Evolutionary conservation across 2,888 invertebrate genomes (phyloP).

Genomic region (Danaus chrysippus): DNA sequence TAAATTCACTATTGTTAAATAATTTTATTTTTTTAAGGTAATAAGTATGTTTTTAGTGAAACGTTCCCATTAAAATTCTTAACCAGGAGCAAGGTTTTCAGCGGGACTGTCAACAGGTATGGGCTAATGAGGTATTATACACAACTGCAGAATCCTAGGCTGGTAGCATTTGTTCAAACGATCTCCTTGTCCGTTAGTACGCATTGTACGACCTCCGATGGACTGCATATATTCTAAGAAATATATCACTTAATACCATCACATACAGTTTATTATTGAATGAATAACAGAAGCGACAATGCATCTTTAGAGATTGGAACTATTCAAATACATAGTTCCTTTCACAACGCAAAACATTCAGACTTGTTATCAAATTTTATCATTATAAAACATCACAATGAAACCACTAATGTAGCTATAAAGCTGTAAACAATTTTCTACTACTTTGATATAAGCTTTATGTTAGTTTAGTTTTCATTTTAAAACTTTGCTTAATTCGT

Average conservation of each 20-base stretch:
- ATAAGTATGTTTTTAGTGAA: not conserved
- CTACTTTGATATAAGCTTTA: constrained; percentile 19
- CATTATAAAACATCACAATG: constrained; percentile 31
- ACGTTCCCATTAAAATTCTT: constrained; percentile 2
- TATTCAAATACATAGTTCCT: constrained; percentile 18
- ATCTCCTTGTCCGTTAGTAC: constrained; percentile 16
- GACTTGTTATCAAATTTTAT: constrained; percentile 29
- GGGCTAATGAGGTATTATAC: constrained; percentile 73
- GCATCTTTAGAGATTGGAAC: constrained; percentile 12
- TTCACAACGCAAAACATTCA: constrained; percentile 26
- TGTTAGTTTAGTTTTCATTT: constrained; percentile 17
- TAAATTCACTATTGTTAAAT: too few relatives aligned
- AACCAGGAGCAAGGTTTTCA: constrained; percentile 49
- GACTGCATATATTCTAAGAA: constrained; percentile 11
- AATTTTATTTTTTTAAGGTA: not conserved
- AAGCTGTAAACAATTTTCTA: constrained; percentile 12
- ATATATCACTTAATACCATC: constrained; percentile 7
- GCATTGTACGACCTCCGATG: constrained; percentile 13
- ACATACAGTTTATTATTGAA: constrained; percentile 10
- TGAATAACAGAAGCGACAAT: constrained; percentile 4
- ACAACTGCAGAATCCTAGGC: constrained; percentile 46
- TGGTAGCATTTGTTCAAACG: constrained; percentile 35
- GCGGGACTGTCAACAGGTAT: constrained; percentile 52
- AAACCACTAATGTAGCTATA: constrained; percentile 17
- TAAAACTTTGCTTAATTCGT: constrained; percentile 23